These are phyloP conservation scores for Henricia sp. DNA, from an alignment of 53 echinoderm and acorn worm species.

Conservation along the genomic window DNA sequence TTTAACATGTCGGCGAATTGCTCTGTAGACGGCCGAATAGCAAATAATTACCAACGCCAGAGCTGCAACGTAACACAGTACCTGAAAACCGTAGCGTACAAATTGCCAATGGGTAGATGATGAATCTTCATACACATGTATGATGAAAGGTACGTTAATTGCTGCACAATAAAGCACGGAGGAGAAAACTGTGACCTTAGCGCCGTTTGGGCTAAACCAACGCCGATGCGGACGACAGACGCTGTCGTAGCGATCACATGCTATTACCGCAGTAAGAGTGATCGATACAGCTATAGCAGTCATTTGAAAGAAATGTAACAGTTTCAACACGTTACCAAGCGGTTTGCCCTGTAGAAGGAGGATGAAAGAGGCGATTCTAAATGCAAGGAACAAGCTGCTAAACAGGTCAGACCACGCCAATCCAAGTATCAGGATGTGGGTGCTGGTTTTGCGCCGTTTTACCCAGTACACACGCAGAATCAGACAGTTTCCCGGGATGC, in stretches of 20 bases:
- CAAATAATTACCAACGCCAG: background rate
- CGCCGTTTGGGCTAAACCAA: constrained; percentile 45
- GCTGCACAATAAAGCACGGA: constrained; percentile 5
- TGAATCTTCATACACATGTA: background rate
- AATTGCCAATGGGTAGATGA: background rate
- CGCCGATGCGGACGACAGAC: constrained; percentile 61
- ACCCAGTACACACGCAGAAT: constrained; percentile 65
- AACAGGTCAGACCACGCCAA: constrained; percentile 67
- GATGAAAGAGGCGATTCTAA: background rate
- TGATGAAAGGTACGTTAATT: constrained; percentile 4
- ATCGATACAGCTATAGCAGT: constrained; percentile 13
- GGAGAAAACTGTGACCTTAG: constrained; percentile 9
- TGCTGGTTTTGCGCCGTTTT: constrained; percentile 57
- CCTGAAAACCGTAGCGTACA: background rate
- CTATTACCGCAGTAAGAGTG: constrained; percentile 43
- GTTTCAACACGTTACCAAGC: background rate
- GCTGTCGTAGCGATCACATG: constrained; percentile 66
- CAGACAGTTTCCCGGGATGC: constrained; percentile 65
- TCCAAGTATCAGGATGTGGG: constrained; percentile 58
- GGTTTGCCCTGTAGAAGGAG: background rate
- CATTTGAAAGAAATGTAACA: background rate
- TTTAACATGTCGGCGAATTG: constrained; percentile 1
- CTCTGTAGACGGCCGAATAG: background rate
- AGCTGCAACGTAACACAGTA: background rate
- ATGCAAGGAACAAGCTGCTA: constrained; percentile 33